Evolutionary conservation across 2,888 invertebrate species (phyloP), one percentile per base, ranked within the genome.

Genomic region (Cheilosia pagana): DNA sequence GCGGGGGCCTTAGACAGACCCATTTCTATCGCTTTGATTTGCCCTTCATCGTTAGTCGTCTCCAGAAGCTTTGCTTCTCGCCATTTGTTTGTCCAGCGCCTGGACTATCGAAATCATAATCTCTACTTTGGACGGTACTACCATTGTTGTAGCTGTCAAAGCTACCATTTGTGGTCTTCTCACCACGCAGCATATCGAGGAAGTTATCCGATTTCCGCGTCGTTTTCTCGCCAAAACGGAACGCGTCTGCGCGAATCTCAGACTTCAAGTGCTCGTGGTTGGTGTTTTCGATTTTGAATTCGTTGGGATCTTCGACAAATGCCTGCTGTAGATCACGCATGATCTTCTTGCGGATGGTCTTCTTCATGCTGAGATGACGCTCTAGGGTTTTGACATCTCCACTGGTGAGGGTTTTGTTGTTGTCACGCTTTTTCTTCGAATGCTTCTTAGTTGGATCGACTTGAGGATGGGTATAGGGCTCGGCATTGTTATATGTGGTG

Each of bases 301-400:
- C 95, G 91, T 95, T 95, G 87, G 95, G 95, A 90, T 95, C 95
- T 89, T 95, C 95, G 88, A 95, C 95, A 90, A 95, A 95, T 52
- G 94, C 94, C 90, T 96, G 96, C 89, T 96, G 95, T 88, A 96
- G 93, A 91, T 96, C 96, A 39, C 96, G 93, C 96, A 96, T 96
- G 90, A 96, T 96, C 92, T 96, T 96, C 93, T 96, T 96, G 88
- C 96, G 92, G 87, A 96, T 96, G 19, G 96, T 96, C 90, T 96
- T 96, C 93, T 96, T 96, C 96, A 96, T 96, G 90, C 96, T 96
- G 88, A 96, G 93, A 91, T 96, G 96, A 88, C 96, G 93, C 89
- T 96, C 96, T 50, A 96, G 91, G 21, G 96, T 96, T 89, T 95
- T 95, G 52, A 95, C 95, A 90, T 95, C 95, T 63, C 94, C 94